Evolutionary conservation across 2,113 vertebrate genomes (phyloP).

Genomic region (Rhineura floridana): DNA sequence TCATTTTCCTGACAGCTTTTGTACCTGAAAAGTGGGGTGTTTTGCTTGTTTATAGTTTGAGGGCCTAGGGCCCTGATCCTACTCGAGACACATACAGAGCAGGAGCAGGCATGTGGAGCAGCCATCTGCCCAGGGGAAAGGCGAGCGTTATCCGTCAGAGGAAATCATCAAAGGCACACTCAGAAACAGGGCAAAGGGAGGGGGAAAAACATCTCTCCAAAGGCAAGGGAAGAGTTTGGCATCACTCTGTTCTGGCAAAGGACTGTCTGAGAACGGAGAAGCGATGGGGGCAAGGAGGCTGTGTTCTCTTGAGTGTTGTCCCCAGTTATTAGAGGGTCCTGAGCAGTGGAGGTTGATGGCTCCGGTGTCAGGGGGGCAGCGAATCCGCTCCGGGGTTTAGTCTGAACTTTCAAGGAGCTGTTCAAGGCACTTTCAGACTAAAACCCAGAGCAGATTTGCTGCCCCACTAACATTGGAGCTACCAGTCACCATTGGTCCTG

Average conservation of each 20-base stretch:
- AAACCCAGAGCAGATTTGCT: too few species aligned
- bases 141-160: neutral
- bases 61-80: slow-evolving; percentile 4
- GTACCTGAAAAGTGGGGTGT: neutral
- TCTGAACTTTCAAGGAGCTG: too few species aligned
- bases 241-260: neutral
- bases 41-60: neutral
- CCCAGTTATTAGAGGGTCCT: neutral
- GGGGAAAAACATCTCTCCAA: neutral
- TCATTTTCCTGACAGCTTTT: neutral
- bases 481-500: too few species aligned
- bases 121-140: neutral
- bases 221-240: neutral
- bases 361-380: too few species aligned
- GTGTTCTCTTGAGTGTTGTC: neutral
- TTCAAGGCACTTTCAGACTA: too few species aligned
- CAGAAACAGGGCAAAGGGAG: neutral
- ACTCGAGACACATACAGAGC: neutral
- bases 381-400: too few species aligned
- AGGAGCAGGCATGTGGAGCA: neutral
- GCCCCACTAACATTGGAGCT: too few species aligned
- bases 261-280: neutral
- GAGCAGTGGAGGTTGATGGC: too few species aligned
- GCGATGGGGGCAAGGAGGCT: neutral
- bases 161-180: neutral